Conservation (phyloP, 2,113 vertebrate genomes). For the Camelus bactrianus region DNA sequence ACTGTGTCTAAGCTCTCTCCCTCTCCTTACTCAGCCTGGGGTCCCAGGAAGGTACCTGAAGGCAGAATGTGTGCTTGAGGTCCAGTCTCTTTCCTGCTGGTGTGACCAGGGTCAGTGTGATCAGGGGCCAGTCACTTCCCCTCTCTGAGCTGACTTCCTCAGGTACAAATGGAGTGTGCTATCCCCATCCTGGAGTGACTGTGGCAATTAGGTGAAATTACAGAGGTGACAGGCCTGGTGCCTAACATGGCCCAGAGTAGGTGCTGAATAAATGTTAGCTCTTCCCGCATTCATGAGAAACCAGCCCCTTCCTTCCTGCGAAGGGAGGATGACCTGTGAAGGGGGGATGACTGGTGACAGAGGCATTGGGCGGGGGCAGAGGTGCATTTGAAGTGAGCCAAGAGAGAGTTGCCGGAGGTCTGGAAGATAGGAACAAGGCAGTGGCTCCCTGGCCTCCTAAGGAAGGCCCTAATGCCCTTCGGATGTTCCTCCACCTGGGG, state of each 20-base stretch:
- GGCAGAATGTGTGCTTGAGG: neutral
- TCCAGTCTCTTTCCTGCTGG: neutral
- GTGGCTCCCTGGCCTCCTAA: neutral
- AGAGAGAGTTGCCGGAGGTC: neutral
- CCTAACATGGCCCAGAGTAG: neutral
- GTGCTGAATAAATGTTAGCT: neutral
- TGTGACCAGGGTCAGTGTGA: neutral
- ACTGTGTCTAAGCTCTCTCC: neutral
- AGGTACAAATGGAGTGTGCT: too few species aligned
- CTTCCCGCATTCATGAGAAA: neutral
- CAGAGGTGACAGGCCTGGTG: neutral
- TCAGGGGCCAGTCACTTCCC: neutral
- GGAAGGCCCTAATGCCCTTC: neutral
- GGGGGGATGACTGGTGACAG: neutral
- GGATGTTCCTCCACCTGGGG: neutral
- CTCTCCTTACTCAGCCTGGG: neutral
- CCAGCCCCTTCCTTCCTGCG: neutral
- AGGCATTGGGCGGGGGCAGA: neutral
- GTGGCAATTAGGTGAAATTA: neutral
- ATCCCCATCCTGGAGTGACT: neutral
- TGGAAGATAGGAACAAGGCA: neutral
- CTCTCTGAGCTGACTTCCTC: neutral
- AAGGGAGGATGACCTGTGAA: neutral
- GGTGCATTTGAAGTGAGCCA: neutral
- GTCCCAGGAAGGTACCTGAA: neutral